Percentiles rank a stretch among this genome's conserved stretches.
Evolutionary conservation across 2,888 invertebrate genomes (phyloP).

Genomic region (Argyra leucocephala): DNA sequence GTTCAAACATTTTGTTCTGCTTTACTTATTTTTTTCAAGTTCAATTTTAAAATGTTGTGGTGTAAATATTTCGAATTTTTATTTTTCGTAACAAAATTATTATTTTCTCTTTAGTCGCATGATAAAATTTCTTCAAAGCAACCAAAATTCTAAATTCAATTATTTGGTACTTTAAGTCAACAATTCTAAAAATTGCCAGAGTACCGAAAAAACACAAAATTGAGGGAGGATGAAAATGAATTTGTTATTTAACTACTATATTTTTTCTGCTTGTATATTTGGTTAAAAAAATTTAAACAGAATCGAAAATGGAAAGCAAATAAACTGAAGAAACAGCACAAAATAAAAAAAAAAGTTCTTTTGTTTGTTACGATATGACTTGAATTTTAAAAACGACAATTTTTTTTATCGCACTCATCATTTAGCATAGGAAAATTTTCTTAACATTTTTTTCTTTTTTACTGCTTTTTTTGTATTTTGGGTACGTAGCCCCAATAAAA

Average conservation of each 20-base stretch:
- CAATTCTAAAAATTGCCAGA: no score
- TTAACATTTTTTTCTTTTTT: no score
- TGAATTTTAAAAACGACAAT: neutral
- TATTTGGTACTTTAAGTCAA: neutral
- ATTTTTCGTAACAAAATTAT: neutral
- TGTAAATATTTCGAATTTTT: neutral
- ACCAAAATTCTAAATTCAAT: no score
- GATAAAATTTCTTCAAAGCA: no score
- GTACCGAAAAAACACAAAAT: neutral
- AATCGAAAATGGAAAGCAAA: neutral
- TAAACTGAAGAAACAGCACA: neutral
- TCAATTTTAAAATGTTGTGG: neutral
- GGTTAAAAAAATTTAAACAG: neutral
- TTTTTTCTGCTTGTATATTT: no score
- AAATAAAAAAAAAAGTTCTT: neutral
- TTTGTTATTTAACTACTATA: no score
- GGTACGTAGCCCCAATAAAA: neutral
- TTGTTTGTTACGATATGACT: neutral
- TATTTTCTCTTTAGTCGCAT: neutral
- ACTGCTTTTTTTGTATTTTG: neutral
- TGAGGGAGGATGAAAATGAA: neutral
- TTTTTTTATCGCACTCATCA: neutral
- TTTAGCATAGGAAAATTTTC: neutral
- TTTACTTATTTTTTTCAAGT: no score
- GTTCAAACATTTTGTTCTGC: no score